Evolutionary conservation across 2,113 vertebrate species (phyloP), one percentile per base, ranked within the genome.

Genomic region (Lophochroa leadbeateri): DNA sequence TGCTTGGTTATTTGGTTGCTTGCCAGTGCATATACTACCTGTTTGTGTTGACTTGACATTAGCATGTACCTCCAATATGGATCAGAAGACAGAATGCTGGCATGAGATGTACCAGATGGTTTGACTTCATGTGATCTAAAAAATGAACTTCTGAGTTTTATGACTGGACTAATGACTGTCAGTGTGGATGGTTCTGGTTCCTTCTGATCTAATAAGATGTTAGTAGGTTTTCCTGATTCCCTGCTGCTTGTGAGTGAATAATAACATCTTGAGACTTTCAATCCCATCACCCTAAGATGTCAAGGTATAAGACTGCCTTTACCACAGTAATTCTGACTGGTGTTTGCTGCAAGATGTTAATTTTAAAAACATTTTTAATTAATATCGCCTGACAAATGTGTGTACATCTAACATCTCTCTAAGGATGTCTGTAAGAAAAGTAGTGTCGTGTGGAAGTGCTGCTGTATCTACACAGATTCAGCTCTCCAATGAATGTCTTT

Each of bases 1-100:
- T 96, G 96, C 96, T 93, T 98, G 96, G 96, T 97, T 95, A 82
- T 97, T 97, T 96, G 89, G 92, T 97, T 97, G 98, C 97, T 98
- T 98, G 97, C 96, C 92, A 92, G 92, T 97, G 97, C 97, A 79
- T 91, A 88, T 94, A 92, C 82, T 86, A 8, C 81, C 94, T 91
- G 47, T 94, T 77, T 58, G 74, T 85, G 79, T 90, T 89, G 76
- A 72, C 29, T 75, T 95, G 87, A 81, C 21, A 10, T 92, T 94
- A 86, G 96, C 96, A 97, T 95, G 96, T 93, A 82, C 82, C 52
- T 95, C 77, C 85, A 72, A 83, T 88, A 82, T 74, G 82, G 93
- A 95, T 96, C 91, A 94, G 95, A 94, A 92, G 95, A 96, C 65
- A 86, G 72, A 86, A 82, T 27, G 25, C 90, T 92, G 92, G 92